Conservation (phyloP, 2,113 vertebrate species). For the Xenopus tropicalis region UCB_Xtro_10.0 CM004446.2:95299501-95300000, state of each 20-base stretch:
- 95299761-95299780: too few species aligned
- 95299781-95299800: too few species aligned
- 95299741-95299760: not conserved
- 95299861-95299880: conserved; percentile 64
- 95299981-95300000: conserved; percentile 67
- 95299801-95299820: too few species aligned
- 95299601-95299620: too few species aligned
- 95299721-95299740: conserved; percentile 1
- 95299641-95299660: not conserved
- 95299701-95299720: not conserved
- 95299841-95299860: conserved; percentile 58
- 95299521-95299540: too few species aligned
- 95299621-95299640: too few species aligned
- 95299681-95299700: not conserved
- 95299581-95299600: too few species aligned
- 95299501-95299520: too few species aligned
- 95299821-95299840: not conserved
- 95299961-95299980: conserved; percentile 70
- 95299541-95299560: too few species aligned
- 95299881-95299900: conserved; percentile 71
- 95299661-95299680: not conserved
- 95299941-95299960: conserved; percentile 73
- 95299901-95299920: conserved; percentile 65
- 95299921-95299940: conserved; percentile 72
- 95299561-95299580: too few species aligned